Percentiles rank a stretch among this genome's conserved stretches.
phyloP scores from a whole-genome alignment of 2,113 vertebrate genomes.

The Ictalurus punctatus region DNA sequence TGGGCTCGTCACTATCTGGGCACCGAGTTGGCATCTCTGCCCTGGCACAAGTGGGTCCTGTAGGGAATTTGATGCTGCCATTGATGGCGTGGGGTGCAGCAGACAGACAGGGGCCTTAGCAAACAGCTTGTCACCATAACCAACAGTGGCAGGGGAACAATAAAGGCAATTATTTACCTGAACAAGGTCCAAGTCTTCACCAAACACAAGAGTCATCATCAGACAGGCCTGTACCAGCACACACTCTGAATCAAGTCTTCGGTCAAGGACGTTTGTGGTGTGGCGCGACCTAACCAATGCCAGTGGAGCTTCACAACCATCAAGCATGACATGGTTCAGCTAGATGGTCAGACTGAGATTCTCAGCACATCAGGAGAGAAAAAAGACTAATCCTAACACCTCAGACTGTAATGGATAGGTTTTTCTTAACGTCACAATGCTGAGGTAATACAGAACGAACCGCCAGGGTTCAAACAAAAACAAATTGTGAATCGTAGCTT shows the following conservation, averaged over 20 bases:
- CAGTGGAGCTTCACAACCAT: conserved; percentile 46
- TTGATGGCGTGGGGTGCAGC: conserved; percentile 70
- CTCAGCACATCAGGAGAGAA: conserved; percentile 13
- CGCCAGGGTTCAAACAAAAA: conserved; percentile 58
- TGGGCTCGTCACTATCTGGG: conserved; percentile 66
- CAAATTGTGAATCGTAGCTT: conserved; percentile 61
- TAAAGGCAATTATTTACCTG: conserved; percentile 76
- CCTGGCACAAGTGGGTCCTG: conserved; percentile 73
- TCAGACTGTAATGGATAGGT: conserved; percentile 45
- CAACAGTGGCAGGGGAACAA: conserved; percentile 73
- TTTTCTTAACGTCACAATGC: conserved; percentile 45
- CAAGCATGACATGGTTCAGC: conserved; percentile 60
- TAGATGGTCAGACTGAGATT: conserved; percentile 27
- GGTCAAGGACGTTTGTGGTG: background rate
- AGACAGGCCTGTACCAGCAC: conserved; percentile 52
- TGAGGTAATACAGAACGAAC: conserved; percentile 62
- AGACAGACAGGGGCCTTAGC: conserved; percentile 79
- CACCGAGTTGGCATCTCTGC: conserved; percentile 74
- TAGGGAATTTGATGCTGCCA: conserved; percentile 67
- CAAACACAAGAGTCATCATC: conserved; percentile 36
- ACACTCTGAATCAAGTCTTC: conserved; percentile 64
- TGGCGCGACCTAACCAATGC: conserved; percentile 29
- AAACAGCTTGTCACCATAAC: conserved; percentile 80
- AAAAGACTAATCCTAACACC: conserved; percentile 47
- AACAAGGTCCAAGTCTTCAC: conserved; percentile 73